These are phyloP conservation scores for Vidua chalybeata DNA, from an alignment of 2,113 vertebrate genomes.

Conservation along the genomic window DNA sequence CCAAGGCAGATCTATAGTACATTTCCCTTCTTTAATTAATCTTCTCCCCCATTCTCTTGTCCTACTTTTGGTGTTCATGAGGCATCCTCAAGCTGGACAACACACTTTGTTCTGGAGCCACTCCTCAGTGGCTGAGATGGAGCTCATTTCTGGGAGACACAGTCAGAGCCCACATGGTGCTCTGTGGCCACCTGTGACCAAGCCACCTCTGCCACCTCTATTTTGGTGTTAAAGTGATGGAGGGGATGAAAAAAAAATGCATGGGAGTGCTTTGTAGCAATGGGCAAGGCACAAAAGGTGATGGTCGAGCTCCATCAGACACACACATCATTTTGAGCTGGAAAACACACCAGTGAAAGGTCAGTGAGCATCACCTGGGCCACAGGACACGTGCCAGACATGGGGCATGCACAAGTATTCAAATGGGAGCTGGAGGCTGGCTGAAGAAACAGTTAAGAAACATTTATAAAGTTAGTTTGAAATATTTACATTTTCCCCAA, in stretches of 20 bases:
- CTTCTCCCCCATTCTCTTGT: background rate
- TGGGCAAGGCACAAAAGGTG: background rate
- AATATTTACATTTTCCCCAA: background rate
- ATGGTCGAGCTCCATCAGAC: background rate
- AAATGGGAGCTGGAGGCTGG: background rate
- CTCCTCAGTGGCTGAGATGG: background rate
- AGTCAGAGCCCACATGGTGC: fast-evolving
- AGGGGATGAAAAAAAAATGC: background rate
- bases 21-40: background rate
- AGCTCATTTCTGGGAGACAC: background rate
- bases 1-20: background rate
- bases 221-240: background rate
- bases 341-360: background rate
- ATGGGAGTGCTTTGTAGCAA: fast-evolving
- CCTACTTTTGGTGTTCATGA: background rate
- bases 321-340: background rate
- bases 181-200: background rate
- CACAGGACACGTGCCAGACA: background rate
- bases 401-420: fast-evolving
- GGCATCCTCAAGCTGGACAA: background rate
- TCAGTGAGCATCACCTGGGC: background rate
- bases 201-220: background rate
- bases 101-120: background rate
- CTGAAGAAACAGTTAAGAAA: background rate
- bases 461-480: background rate